Base-by-base conservation (phyloP, 2,797 vertebrate genomes). In the Protosalanx chinensis region DNA sequence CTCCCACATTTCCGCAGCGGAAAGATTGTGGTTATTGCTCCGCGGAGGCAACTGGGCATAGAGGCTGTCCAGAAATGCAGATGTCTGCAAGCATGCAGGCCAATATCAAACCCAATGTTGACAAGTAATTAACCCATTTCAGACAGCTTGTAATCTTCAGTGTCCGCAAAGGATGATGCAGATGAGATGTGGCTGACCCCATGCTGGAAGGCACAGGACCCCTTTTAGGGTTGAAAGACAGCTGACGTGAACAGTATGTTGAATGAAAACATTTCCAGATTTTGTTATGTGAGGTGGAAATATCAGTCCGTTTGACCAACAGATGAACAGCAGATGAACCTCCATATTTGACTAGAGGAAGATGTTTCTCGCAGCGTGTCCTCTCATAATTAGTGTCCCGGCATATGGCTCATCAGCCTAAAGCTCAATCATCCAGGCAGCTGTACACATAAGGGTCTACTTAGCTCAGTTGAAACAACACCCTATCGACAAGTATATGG, bases 391-490 rank as follows among this genome's bases (percentile, higher is more conserved):
- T 78, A 67, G 73, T 68, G 51, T 78, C 68, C 63, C 70, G 85
- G 77, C 86, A 89, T 89, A 88, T 89, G 88, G 84, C 74, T 76
- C 82, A 81, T 84, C 79, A 84, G 82, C 83, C 78, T 63, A 72
- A 67, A 85, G 3, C 20, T 16, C 10, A 65, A 23, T 2, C 6
- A 41, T 46, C 41, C 41, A 41, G 35, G 37, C 23, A 12, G 5
- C 8, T 20, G 10, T 30, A 41, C 33, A 64, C 2, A 33, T 64
- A 32, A 15, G 30, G 5, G 20, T 10, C 57, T 59, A 59, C 7
- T 46, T 12, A 46, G 41, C 41, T 46, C 41, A 2, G 13, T 46
- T 46, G 8, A 46, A 46, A 46, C 13, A 3, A 46, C 7, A 8
- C 10, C 10, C 41, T 46, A 46, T 12, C 23, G 23, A 27, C 23